phyloP scores from a whole-genome alignment of 2,888 invertebrate species.

The Neria commutata region DNA sequence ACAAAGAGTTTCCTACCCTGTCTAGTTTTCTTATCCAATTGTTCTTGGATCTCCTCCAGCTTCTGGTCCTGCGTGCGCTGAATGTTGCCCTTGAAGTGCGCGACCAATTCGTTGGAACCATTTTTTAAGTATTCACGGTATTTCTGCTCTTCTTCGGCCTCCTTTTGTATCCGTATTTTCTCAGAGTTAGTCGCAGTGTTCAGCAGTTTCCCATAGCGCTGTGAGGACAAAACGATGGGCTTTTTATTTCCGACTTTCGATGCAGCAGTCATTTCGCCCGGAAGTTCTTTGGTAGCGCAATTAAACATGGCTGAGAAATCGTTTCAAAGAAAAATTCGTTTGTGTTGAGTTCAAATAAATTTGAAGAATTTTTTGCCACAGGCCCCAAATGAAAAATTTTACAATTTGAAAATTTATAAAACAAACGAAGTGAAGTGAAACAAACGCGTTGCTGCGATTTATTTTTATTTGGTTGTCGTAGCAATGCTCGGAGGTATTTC shows the following conservation, averaged over 20 bases:
- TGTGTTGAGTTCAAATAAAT: not conserved
- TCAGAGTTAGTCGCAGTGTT: conserved; percentile 32
- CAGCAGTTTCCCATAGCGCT: conserved; percentile 34
- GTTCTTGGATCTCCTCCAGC: conserved; percentile 34
- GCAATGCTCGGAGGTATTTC: too few species aligned
- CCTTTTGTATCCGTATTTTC: conserved; percentile 29
- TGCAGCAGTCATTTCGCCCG: not conserved
- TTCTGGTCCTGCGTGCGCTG: conserved; percentile 39
- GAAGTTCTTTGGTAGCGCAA: not conserved
- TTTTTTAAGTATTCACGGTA: conserved; percentile 58
- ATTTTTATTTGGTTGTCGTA: not conserved
- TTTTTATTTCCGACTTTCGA: not conserved
- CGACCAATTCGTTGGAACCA: conserved; percentile 60
- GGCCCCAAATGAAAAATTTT: not conserved
- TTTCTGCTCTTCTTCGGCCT: conserved; percentile 55
- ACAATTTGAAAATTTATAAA: not conserved
- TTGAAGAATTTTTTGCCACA: not conserved
- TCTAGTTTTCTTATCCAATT: conserved; percentile 27
- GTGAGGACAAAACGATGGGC: conserved; percentile 33
- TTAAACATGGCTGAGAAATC: not conserved
- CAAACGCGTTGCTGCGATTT: not conserved
- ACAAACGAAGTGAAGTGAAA: not conserved
- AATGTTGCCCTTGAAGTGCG: conserved; percentile 58
- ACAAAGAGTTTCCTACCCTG: conserved; percentile 29
- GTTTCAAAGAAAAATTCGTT: too few species aligned